These are phyloP conservation scores for Drosophila pachea DNA, from an alignment of 1,140 invertebrate species.

Conservation along the genomic window DNA sequence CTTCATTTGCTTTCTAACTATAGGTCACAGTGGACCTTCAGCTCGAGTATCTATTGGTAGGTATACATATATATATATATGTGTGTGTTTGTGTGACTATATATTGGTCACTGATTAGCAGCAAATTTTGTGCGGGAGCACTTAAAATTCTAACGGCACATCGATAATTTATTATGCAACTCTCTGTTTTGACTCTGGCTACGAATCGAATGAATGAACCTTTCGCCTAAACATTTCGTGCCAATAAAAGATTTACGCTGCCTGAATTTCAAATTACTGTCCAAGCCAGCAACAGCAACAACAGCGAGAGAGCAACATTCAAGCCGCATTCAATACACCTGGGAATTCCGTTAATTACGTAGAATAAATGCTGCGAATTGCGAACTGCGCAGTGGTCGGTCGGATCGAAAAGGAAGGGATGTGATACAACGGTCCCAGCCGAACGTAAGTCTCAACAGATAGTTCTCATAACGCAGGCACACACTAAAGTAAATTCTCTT, in stretches of 20 bases:
- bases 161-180: conserved; percentile 76
- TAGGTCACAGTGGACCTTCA: conserved; percentile 6
- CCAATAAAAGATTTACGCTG: conserved; percentile 74
- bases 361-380: conserved; percentile 68
- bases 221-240: conserved; percentile 70
- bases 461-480: too few relatives aligned
- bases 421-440: background rate
- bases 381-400: background rate
- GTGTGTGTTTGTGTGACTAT: background rate
- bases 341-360: conserved; percentile 74
- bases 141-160: conserved; percentile 70
- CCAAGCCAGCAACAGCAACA: background rate
- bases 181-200: conserved; percentile 44
- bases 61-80: background rate
- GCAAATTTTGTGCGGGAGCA: conserved; percentile 29
- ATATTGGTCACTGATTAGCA: conserved; percentile 61
- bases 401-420: background rate
- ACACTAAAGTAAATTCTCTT: too few relatives aligned
- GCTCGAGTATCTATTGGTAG: too few relatives aligned
- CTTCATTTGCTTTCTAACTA: conserved; percentile 1
- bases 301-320: conserved; percentile 2
- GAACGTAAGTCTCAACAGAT: background rate
- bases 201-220: conserved; percentile 38
- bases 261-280: conserved; percentile 64
- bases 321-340: conserved; percentile 55